Base-by-base conservation (phyloP, 2,888 invertebrate genomes). In the Eilema caniola region DNA sequence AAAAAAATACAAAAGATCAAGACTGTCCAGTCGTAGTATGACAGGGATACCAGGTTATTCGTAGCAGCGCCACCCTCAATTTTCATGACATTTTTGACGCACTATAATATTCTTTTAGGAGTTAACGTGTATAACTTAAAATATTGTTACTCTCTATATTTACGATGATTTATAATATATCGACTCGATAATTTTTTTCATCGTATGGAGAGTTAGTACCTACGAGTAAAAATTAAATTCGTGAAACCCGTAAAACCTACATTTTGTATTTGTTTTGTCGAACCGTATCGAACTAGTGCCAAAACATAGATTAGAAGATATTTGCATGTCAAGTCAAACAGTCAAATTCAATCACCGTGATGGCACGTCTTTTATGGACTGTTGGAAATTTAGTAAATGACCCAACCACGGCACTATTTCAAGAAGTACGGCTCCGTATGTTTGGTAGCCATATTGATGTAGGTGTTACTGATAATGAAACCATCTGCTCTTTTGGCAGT, bases 301-400 rank as follows among this genome's bases (percentile, higher is more conserved):
- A 41, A 14, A 41, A 16, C 41, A 41, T 16, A 41, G 41, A 41
- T 41, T 41, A 47, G 20, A 20, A 20, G 47, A 47, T 41, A 41
- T 41, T 23, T 14, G 0, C 1, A 23, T 62, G 62, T 62, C 62
- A 62, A 62, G n/a, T n/a, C n/a, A n/a, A n/a, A 37, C 24, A 62
- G 31, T 57, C 3, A 66, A 28, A 24, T 67, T 23, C 56, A n/a
- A 57, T 24, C 53, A 41, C 25, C 47, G 23, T 25, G 16, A 93
- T 92, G 92, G 77, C 89, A 59, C 82, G 79, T 64, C 84, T 90
- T 77, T 79, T 93, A 57, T 90, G 90, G 90, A 86, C 89, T 67
- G 81, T 93, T 56, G 88, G 88, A 24, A 88, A 92, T 73, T 82
- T 93, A n/a, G 82, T 89, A 16, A 90, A 87, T 70, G 89, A 93